Percentiles rank a stretch among this genome's conserved stretches.
phyloP scores from a whole-genome alignment of 2,797 vertebrate genomes.

The Acrocephalus scirpaceus region DNA sequence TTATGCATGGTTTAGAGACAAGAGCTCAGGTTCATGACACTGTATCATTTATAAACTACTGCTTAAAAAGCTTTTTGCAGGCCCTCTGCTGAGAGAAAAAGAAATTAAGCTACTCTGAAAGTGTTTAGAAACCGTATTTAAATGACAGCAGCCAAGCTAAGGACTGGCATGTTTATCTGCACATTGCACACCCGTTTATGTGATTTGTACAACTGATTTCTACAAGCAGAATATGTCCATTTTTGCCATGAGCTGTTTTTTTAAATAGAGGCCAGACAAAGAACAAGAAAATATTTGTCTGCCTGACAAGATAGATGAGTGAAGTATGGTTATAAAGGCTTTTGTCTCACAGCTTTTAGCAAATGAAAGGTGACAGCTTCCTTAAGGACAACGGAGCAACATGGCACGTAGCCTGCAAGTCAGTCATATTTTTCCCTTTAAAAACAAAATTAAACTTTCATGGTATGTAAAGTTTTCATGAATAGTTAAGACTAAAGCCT shows the following conservation, averaged over 20 bases:
- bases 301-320: not conserved
- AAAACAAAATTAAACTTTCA: not conserved
- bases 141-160: not conserved
- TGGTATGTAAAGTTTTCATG: not conserved
- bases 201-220: not conserved
- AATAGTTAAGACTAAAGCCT: not conserved
- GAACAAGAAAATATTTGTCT: not conserved
- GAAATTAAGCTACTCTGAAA: not conserved
- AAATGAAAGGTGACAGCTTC: not conserved
- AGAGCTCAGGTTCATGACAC: not conserved
- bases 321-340: not conserved
- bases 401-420: not conserved
- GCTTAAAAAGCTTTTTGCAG: not conserved
- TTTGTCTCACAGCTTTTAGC: not conserved
- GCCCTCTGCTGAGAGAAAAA: not conserved
- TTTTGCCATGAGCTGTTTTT: not conserved
- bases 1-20: not conserved
- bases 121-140: not conserved
- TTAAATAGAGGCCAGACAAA: not conserved
- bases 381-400: not conserved
- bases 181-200: not conserved
- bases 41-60: not conserved
- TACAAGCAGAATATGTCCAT: not conserved
- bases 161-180: not conserved
- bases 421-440: not conserved